Evolutionary conservation across 2,797 vertebrate species (phyloP).

Genomic region (Sebastolobus alascanus): DNA sequence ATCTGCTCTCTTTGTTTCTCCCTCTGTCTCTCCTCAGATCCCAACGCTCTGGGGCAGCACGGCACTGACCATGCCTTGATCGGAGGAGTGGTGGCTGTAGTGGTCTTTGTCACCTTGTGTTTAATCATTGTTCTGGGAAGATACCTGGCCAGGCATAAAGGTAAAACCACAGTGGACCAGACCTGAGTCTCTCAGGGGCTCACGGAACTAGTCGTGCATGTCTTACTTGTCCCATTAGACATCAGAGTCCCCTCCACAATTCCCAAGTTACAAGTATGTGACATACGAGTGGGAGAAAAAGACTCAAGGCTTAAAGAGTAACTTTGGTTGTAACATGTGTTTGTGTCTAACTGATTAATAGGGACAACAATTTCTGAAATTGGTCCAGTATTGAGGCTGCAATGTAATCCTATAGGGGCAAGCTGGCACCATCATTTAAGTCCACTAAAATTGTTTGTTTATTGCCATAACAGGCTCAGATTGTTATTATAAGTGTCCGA

Average conservation of each 20-base stretch:
- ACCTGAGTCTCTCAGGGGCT: conserved; percentile 40
- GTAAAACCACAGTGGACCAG: conserved; percentile 78
- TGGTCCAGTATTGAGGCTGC: neutral
- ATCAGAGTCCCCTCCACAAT: conserved; percentile 16
- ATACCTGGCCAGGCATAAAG: conserved; percentile 99
- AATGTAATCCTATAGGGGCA: neutral
- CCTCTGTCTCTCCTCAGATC: conserved; percentile 85
- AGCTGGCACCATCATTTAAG: neutral
- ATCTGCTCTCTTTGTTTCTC: conserved; percentile 58
- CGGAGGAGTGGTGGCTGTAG: conserved; percentile 98
- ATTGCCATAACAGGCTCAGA: neutral
- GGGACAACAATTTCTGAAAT: neutral
- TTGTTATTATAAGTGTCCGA: neutral
- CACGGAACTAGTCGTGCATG: conserved; percentile 27
- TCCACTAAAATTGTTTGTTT: neutral
- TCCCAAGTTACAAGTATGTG: conserved; percentile 19
- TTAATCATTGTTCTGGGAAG: conserved; percentile 99
- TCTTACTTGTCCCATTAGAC: conserved; percentile 44
- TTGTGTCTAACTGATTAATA: neutral
- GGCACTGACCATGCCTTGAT: conserved; percentile 97
- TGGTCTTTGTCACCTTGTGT: conserved; percentile 98
- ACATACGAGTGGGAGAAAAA: conserved; percentile 9
- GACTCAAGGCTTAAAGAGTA: neutral
- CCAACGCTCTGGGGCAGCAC: conserved; percentile 92
- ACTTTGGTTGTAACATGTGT: neutral